phyloP scores from a whole-genome alignment of 2,797 vertebrate genomes.

The Anabacerthia variegaticeps region DNA sequence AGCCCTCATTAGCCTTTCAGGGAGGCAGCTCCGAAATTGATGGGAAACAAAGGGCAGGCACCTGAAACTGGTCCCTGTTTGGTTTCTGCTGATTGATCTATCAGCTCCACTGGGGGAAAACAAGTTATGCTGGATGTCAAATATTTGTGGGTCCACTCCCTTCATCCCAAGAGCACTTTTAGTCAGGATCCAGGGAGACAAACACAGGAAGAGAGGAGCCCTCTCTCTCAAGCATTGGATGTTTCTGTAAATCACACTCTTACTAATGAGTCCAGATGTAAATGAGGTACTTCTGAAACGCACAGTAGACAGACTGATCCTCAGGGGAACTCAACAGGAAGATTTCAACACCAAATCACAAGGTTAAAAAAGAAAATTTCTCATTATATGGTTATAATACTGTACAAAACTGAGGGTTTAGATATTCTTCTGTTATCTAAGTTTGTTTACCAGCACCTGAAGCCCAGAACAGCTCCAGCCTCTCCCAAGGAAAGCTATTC shows the following conservation, averaged over 20 bases:
- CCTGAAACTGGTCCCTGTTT: constrained; percentile 53
- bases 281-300: neutral
- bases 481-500: neutral
- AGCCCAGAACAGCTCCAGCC: neutral
- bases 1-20: constrained; percentile 48
- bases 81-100: constrained; percentile 55
- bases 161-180: neutral
- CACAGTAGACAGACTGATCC: neutral
- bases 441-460: neutral
- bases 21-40: constrained; percentile 12
- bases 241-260: neutral
- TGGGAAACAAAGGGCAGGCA: constrained; percentile 50
- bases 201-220: neutral
- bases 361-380: neutral
- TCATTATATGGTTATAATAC: neutral
- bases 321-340: accelerated
- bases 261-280: neutral
- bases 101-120: constrained; percentile 33
- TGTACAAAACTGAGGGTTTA: neutral
- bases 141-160: neutral
- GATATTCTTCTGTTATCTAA: neutral
- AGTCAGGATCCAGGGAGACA: neutral
- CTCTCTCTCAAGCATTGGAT: neutral
- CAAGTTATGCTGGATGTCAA: constrained; percentile 15
- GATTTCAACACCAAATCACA: neutral